Evolutionary conservation across 92 coral and sea anemone species (phyloP).

Genomic region (Desmophyllum pertusum): DNA sequence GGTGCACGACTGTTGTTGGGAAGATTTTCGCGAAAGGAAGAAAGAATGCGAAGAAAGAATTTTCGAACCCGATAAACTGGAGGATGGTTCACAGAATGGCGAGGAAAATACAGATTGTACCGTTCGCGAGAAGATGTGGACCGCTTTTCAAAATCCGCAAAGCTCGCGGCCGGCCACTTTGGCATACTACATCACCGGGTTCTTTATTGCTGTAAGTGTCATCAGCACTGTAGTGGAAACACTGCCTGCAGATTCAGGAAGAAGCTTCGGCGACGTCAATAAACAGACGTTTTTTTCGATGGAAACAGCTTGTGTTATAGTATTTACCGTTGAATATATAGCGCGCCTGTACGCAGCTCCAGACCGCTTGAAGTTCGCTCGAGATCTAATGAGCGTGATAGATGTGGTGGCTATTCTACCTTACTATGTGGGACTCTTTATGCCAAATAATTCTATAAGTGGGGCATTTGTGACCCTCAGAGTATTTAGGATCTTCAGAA

Average conservation of each 20-base stretch:
- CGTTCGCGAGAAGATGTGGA: constrained; percentile 94
- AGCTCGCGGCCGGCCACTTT: constrained; percentile 90
- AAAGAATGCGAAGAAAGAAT: constrained; percentile 96
- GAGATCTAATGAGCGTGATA: constrained; percentile 91
- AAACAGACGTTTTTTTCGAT: constrained; percentile 79
- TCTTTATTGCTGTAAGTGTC: constrained; percentile 97
- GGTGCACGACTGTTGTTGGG: constrained; percentile 99
- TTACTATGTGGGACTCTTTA: constrained; percentile 91
- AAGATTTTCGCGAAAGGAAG: constrained; percentile 97
- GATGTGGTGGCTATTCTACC: constrained; percentile 98
- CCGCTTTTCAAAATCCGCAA: constrained; percentile 99
- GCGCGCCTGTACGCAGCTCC: constrained; percentile 99
- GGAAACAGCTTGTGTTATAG: constrained; percentile 98
- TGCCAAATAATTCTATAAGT: constrained; percentile 96
- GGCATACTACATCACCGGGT: constrained; percentile 92
- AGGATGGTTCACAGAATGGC: constrained; percentile 94
- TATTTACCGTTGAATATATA: constrained; percentile 94
- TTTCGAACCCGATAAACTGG: constrained; percentile 91
- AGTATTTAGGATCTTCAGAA: constrained; percentile 99
- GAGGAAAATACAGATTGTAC: constrained; percentile 82
- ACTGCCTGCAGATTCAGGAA: constrained; percentile 70
- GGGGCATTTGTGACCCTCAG: constrained; percentile 99
- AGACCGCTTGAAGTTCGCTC: constrained; percentile 90
- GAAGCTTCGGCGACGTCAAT: constrained; percentile 81
- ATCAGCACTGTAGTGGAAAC: constrained; percentile 98